Evolutionary conservation across 2,113 vertebrate species (phyloP).

Genomic region (Daboia siamensis): DNA sequence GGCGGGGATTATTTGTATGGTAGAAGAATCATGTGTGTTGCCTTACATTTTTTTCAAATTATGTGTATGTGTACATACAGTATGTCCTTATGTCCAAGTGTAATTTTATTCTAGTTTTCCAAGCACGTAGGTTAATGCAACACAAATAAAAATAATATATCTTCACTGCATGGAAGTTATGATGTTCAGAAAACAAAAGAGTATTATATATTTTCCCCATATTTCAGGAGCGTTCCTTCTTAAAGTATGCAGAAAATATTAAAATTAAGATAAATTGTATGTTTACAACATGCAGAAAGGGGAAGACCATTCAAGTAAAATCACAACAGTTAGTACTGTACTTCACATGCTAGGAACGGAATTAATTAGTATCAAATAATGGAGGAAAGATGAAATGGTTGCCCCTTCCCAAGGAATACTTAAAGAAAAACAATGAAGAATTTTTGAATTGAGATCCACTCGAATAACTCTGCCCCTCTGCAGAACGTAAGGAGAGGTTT

Average conservation of each 20-base stretch:
- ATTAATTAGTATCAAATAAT: neutral
- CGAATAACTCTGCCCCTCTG: neutral
- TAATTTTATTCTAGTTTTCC: neutral
- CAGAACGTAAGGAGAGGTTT: neutral
- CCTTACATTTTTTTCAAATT: neutral
- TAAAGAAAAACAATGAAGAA: neutral
- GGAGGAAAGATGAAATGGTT: neutral
- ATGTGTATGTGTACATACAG: neutral
- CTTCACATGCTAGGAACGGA: neutral
- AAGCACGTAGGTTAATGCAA: neutral
- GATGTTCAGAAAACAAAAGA: neutral
- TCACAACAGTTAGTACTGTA: neutral
- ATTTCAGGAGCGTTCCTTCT: neutral
- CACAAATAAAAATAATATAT: neutral
- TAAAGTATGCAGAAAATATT: neutral
- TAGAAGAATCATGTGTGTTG: neutral
- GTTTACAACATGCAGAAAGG: neutral
- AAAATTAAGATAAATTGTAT: neutral
- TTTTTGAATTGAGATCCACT: neutral
- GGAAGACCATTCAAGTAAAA: neutral
- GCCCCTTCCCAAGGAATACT: neutral
- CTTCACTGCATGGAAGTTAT: neutral
- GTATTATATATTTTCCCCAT: neutral
- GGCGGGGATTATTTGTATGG: neutral
- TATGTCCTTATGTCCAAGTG: neutral